Conservation (phyloP, 1,140 invertebrate genomes). For the Argopecten irradians region DNA sequence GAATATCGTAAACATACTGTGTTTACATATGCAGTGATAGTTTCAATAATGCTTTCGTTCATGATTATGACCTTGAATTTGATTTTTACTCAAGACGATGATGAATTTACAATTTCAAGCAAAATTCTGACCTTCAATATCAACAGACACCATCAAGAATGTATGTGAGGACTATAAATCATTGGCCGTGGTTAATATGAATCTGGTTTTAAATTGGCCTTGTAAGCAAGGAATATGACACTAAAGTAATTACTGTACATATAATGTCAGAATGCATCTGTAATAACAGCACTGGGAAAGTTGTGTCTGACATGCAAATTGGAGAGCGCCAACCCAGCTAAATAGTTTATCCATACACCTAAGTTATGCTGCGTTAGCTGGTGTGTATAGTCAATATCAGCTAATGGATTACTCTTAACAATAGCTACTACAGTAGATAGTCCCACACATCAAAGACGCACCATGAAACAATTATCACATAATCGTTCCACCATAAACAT, state of each 20-base stretch:
- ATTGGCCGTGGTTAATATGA: not conserved
- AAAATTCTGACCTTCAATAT: too few species aligned
- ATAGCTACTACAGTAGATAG: not conserved
- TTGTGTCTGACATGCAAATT: not conserved
- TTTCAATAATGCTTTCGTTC: too few species aligned
- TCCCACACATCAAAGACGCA: not conserved
- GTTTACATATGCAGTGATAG: too few species aligned
- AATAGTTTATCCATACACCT: too few species aligned
- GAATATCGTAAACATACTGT: too few species aligned
- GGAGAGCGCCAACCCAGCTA: too few species aligned
- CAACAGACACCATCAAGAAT: too few species aligned
- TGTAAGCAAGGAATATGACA: not conserved
- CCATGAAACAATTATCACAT: not conserved
- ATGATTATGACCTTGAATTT: too few species aligned
- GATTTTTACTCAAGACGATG: too few species aligned
- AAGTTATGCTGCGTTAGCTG: too few species aligned
- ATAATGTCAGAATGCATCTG: not conserved
- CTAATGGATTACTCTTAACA: not conserved
- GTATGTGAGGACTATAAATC: too few species aligned
- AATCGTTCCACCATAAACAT: not conserved
- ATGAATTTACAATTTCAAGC: too few species aligned
- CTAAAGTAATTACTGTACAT: not conserved
- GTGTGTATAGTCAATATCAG: not conserved
- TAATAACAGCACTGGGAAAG: not conserved
- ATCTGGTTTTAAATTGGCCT: not conserved